These are phyloP conservation scores for Artibeus lituratus DNA, from an alignment of 2,797 vertebrate species.

Conservation along the genomic window DNA sequence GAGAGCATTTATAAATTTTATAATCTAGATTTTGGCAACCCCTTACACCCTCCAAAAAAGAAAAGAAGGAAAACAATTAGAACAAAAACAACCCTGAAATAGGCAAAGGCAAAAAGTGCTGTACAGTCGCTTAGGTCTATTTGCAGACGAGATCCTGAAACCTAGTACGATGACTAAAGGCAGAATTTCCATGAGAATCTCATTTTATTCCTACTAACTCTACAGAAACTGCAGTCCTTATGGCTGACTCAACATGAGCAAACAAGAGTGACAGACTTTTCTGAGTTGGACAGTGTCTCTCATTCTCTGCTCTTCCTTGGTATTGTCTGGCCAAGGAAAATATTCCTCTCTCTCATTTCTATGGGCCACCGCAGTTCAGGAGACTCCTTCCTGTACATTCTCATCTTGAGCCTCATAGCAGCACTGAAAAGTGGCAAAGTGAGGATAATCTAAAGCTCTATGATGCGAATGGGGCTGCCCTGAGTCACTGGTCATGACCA, in stretches of 20 bases:
- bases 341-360: background rate
- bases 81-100: background rate
- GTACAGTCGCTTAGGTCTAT: background rate
- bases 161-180: background rate
- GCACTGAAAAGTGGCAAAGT: background rate
- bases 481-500: background rate
- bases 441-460: background rate
- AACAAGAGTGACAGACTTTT: conserved; percentile 16
- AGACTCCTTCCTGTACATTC: background rate
- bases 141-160: background rate
- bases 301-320: background rate
- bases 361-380: background rate
- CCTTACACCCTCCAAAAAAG: background rate
- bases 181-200: conserved; percentile 17
- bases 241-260: background rate
- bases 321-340: background rate
- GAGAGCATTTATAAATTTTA: background rate
- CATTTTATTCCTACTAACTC: background rate
- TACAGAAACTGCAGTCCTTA: background rate
- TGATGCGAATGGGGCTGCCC: fast-evolving
- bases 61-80: background rate
- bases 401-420: background rate
- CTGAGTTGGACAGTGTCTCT: background rate
- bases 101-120: background rate
- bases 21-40: background rate